Percentiles rank a stretch among this genome's conserved stretches.
Conservation (phyloP, 2,888 invertebrate genomes). For the Graphium colonna region DNA sequence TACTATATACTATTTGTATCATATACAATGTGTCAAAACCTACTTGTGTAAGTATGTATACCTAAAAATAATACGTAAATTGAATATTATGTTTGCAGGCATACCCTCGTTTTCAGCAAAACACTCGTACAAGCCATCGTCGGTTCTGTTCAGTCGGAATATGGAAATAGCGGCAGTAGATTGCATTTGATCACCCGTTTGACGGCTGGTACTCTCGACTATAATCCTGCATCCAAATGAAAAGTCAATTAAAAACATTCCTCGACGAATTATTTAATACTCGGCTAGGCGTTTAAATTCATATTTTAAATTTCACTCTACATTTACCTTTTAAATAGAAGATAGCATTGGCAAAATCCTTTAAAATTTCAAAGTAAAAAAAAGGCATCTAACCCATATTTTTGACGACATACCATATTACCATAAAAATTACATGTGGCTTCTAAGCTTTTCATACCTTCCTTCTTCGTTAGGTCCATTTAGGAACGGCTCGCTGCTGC, state of each 20-base stretch:
- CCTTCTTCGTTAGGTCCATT: constrained; percentile 83
- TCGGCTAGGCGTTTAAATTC: not conserved
- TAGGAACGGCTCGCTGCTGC: constrained; percentile 81
- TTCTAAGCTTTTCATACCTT: constrained; percentile 47
- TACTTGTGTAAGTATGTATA: not conserved
- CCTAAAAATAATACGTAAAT: too few species aligned
- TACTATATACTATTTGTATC: too few species aligned
- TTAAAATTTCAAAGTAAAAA: too few species aligned
- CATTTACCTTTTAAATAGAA: too few species aligned
- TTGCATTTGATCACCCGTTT: constrained; percentile 70
- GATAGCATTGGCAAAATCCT: too few species aligned
- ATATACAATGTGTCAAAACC: not conserved
- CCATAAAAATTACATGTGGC: too few species aligned
- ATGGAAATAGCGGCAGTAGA: constrained; percentile 85
- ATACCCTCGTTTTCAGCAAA: constrained; percentile 87
- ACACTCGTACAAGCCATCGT: constrained; percentile 95
- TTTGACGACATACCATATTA: too few species aligned
- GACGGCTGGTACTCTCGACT: constrained; percentile 77
- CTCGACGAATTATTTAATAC: not conserved
- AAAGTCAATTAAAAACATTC: not conserved
- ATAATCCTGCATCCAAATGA: constrained; percentile 71
- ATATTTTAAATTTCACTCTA: not conserved
- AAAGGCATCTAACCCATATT: too few species aligned
- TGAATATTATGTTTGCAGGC: not conserved
- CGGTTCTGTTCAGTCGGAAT: constrained; percentile 81